Base-by-base conservation (phyloP, 2,888 invertebrate species). In the Brassicogethes aeneus region DNA sequence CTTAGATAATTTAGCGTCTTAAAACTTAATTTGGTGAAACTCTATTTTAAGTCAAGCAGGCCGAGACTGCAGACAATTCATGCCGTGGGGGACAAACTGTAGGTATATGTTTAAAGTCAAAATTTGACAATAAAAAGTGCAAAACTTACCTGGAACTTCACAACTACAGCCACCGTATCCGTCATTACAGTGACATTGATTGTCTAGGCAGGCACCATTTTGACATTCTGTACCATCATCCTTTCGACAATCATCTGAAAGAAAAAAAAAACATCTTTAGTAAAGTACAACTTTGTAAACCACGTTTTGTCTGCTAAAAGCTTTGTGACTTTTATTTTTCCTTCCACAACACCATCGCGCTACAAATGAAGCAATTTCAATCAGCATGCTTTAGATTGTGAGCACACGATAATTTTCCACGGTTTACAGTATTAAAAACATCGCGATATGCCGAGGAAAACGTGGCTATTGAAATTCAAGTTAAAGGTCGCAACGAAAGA, bases 151-250 rank as follows among this genome's bases (percentile, higher is more conserved):
- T 71, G 83, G 84, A 69, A 88, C 88, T 76, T 90, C 89, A 70
- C 93, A 93, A 69, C 88, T 90, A 70, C 92, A 92, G 57, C 93
- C 93, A 52, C 92, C 92, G 66, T 80, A 93, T 57, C 93, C 93
- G 70, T 93, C 93, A 70, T 93, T 92, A 72, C 93, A 93, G 75
- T 93, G 89, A 75, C 93, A 93, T 68, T 89, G 89, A 64, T 86
- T 84, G 69, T 88, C 88, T 62, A 93, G 79, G 74, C 93, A 93
- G 62, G 85, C 92, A 68, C 93, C 93, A 70, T 93, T 91, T 70
- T 85, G 82, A 76, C 93, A 93, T 65, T 76, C 79, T 61, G 86
- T 83, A 69, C 90, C 90, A 70, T 90, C 89, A 63, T 85, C 85
- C 76, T 88, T 87, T 74, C 82, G 85, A 79, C 93, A 93, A 75